Evolutionary conservation across 2,113 vertebrate genomes (phyloP).

Genomic region (Brachyhypopomus occidentalis): DNA sequence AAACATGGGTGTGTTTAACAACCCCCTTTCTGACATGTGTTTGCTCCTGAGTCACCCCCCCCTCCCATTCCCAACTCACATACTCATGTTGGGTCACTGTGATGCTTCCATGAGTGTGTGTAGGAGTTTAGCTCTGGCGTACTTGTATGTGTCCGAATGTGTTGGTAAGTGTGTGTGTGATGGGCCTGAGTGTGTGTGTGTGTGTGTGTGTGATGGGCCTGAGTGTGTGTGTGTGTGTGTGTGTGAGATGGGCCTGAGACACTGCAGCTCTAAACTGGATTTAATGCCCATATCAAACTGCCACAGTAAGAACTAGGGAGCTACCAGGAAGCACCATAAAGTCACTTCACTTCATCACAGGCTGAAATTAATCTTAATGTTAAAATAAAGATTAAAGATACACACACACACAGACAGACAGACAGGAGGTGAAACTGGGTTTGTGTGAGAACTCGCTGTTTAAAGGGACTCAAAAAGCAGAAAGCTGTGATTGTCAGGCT

Average conservation of each 20-base stretch:
- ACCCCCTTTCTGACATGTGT: no score
- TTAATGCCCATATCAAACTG: slow-evolving; percentile 12
- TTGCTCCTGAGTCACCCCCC: no score
- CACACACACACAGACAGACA: not conserved
- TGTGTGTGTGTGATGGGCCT: not conserved
- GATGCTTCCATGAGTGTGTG: no score
- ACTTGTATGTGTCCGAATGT: slow-evolving; percentile 43
- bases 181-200: not conserved
- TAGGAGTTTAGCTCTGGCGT: no score
- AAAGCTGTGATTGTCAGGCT: not conserved
- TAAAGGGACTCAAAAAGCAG: not conserved
- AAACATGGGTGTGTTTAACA: no score
- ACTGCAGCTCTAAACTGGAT: slow-evolving; percentile 12
- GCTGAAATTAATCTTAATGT: not conserved
- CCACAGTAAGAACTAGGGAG: not conserved
- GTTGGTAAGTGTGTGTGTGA: not conserved
- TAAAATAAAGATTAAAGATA: not conserved
- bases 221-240: no score
- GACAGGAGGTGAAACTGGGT: not conserved
- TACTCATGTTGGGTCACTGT: no score
- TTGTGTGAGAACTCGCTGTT: not conserved
- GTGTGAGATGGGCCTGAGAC: not conserved
- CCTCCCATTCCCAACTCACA: no score
- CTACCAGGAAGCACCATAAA: not conserved
- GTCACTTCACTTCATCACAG: not conserved